These are phyloP conservation scores for Scatophagus argus DNA, from an alignment of 2,113 vertebrate species.

Conservation along the genomic window DNA sequence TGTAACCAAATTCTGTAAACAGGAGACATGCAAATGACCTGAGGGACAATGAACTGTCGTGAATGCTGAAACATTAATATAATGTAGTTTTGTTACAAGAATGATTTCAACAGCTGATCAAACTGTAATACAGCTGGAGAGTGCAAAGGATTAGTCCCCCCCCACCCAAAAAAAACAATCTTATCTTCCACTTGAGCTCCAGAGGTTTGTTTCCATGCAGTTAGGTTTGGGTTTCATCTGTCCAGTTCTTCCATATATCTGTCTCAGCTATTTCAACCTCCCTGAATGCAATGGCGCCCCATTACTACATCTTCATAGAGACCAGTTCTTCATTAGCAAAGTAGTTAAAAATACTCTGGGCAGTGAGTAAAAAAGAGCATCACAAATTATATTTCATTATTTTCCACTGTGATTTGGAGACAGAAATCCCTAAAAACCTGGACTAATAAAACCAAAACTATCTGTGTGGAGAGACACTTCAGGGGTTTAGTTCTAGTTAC, in stretches of 20 bases:
- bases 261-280: too few relatives aligned
- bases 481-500: background rate
- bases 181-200: background rate
- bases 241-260: background rate
- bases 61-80: background rate
- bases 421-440: background rate
- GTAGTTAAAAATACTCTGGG: too few relatives aligned
- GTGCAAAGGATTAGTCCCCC: too few relatives aligned
- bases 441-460: background rate
- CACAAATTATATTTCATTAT: background rate
- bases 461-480: background rate
- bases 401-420: background rate
- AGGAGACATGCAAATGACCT: slow-evolving; percentile 28
- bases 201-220: background rate
- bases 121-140: background rate
- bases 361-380: too few relatives aligned
- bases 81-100: background rate
- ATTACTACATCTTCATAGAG: too few relatives aligned
- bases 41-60: background rate
- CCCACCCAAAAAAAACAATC: background rate
- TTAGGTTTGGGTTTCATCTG: background rate
- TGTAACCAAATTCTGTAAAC: slow-evolving; percentile 18
- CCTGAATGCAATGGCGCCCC: background rate
- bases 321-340: background rate
- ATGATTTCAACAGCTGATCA: background rate